Evolutionary conservation across 2,888 invertebrate genomes (phyloP), one percentile per base, ranked within the genome.

Genomic region (Mesorhabditis belari): DNA sequence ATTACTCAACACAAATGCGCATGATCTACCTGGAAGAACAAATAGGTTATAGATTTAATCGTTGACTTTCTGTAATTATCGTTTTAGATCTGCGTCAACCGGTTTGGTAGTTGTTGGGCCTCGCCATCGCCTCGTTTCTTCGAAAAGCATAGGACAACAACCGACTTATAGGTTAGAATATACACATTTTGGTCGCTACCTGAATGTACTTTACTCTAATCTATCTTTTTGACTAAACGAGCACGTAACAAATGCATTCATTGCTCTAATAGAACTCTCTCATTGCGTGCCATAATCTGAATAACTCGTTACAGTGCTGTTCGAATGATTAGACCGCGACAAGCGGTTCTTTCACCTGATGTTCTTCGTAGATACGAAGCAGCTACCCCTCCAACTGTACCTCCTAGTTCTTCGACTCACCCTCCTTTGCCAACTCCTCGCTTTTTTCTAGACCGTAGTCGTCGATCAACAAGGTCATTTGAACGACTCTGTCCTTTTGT

Each of bases 261-360:
- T n/a, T n/a, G n/a, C n/a, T n/a, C n/a, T n/a, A n/a, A n/a, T n/a
- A n/a, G n/a, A n/a, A n/a, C n/a, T n/a, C n/a, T n/a, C n/a, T n/a
- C n/a, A n/a, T n/a, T n/a, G n/a, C n/a, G n/a, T n/a, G n/a, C n/a
- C n/a, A n/a, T 9, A 35, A 35, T 35, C 12, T 35, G 44, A 17
- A n/a, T 35, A n/a, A 9, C 44, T n/a, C n/a, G 49, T 61, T 76
- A 58, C 66, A 71, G 73, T 51, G 58, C 75, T 12, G 75, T 75
- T 6, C 62, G 80, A 17, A 74, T 75, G 60, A 73, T 80, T n/a
- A 74, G 80, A 9, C 75, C 74, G 5, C 71, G 77, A 4, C 77
- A 73, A 55, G 79, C 74, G 17, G 74, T 76, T 53, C 76, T 78
- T 6, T 76, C 73, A 4, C 79, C 77, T 21, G 80, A 78, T 61